Evolutionary conservation across 2,797 vertebrate species (phyloP), one percentile per base, ranked within the genome.

Genomic region (Falco rusticolus): DNA sequence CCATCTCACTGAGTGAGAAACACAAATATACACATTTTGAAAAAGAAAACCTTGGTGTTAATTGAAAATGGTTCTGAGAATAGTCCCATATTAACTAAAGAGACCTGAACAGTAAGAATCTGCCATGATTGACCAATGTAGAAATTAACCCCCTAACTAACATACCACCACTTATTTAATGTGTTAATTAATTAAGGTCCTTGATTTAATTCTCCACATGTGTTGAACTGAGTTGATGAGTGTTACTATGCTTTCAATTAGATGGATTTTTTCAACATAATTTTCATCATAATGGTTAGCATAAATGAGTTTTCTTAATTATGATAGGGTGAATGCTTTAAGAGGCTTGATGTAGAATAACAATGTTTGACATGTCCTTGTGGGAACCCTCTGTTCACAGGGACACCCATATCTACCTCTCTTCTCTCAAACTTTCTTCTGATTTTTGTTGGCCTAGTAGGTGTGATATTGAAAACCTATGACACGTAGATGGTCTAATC

Each of bases 221-320:
- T 80, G 74, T 94, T 72, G 70, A 60, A 83, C 18, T 37, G 60
- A 81, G 12, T 87, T 90, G 69, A 82, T 95, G 70, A 87, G 19
- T 83, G 16, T 88, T 81, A 29, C 64, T 71, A 15, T 64, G 60
- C 41, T 85, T 95, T 71, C 64, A 83, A 92, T 81, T 66, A 93
- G 61, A 59, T 84, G 51, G n/a, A 16, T 6, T 89, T 93, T 93
- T 96, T 85, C 87, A 90, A 93, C 57, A 90, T 75, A 45, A 85
- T 94, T 91, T 96, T 48, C 59, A 74, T 51, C 59, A 78, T 81
- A 68, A 77, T 84, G 13, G 82, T 64, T 95, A 88, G 7, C 66
- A 82, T 74, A 95, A 89, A 85, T 95, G 76, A 94, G 6, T 92
- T 96, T 96, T 92, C 82, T 94, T 97, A 89, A 87, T 81, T 41